These are phyloP conservation scores for Myzus persicae DNA, from an alignment of 1,140 invertebrate genomes.

Conservation along the genomic window DNA sequence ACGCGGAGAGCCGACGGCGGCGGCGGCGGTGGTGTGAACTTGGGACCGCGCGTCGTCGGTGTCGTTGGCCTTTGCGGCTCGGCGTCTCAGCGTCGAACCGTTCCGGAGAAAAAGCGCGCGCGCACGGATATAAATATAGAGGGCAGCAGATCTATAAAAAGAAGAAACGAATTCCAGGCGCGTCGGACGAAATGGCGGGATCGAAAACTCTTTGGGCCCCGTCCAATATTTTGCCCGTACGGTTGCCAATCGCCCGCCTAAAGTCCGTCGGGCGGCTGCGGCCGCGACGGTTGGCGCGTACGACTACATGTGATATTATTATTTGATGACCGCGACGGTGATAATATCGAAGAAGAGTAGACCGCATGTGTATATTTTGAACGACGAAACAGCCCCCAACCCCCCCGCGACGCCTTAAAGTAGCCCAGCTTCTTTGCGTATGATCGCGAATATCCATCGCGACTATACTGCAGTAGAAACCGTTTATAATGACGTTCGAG, in stretches of 20 bases:
- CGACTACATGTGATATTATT: no score
- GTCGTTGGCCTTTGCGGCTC: background rate
- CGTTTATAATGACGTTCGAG: no score
- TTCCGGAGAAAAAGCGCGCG: constrained; percentile 15
- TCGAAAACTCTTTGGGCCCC: constrained; percentile 19
- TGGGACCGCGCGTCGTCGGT: background rate
- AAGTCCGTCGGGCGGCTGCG: background rate
- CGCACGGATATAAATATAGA: constrained; percentile 35
- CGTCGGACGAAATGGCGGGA: constrained; percentile 32
- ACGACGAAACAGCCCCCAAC: no score
- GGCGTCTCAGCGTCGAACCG: background rate
- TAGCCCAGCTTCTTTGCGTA: no score
- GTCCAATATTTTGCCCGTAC: constrained; percentile 27
- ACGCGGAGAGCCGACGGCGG: background rate
- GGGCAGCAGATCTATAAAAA: constrained; percentile 50
- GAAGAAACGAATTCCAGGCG: constrained; percentile 50
- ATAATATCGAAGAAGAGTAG: no score
- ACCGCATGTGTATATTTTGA: no score
- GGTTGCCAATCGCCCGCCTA: background rate
- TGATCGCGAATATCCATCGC: no score
- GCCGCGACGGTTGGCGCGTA: no score
- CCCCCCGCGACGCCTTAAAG: no score
- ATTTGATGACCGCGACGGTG: no score
- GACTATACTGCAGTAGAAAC: no score
- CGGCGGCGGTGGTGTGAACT: background rate